A percentile compares a stretch with the other conserved stretches of the same genome.
Conservation (phyloP, 2,888 invertebrate genomes). For the Periphyllus acericola region DNA sequence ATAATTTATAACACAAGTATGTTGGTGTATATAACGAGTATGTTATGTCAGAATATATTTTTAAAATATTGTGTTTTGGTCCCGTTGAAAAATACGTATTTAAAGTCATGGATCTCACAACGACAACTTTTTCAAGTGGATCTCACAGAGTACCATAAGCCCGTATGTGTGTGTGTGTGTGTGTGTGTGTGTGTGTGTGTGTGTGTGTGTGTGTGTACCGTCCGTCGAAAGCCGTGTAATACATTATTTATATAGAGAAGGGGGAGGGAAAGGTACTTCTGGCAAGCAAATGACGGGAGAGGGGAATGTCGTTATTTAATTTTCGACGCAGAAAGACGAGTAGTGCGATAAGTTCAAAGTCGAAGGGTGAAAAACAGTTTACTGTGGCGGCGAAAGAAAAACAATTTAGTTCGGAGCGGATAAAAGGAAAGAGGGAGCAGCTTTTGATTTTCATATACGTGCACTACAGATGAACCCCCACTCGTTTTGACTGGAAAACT, state of each 20-base stretch:
- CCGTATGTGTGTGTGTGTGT: background rate
- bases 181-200: background rate
- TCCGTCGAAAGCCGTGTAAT: no score
- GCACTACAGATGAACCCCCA: conserved; percentile 6
- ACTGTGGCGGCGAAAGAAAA: conserved; percentile 43
- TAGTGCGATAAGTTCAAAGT: conserved; percentile 19
- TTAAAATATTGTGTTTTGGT: no score
- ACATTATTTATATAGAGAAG: no score
- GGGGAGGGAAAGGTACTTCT: background rate
- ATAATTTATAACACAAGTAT: no score
- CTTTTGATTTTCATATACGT: conserved; percentile 51
- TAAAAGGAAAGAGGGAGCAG: conserved; percentile 38
- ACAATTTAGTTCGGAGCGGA: conserved; percentile 46
- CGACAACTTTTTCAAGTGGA: no score
- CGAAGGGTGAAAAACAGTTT: conserved; percentile 52
- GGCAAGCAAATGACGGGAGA: background rate
- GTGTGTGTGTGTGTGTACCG: no score
- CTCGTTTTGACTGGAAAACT: conserved; percentile 53
- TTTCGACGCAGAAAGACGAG: conserved; percentile 36
- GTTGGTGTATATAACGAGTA: no score
- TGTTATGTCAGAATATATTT: no score
- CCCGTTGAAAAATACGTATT: no score
- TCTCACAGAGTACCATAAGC: no score
- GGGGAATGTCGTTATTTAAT: conserved; percentile 44
- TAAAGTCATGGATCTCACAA: no score